Base-by-base conservation (phyloP, 2,797 vertebrate genomes). In the Neosilurus mollespiculum region DNA sequence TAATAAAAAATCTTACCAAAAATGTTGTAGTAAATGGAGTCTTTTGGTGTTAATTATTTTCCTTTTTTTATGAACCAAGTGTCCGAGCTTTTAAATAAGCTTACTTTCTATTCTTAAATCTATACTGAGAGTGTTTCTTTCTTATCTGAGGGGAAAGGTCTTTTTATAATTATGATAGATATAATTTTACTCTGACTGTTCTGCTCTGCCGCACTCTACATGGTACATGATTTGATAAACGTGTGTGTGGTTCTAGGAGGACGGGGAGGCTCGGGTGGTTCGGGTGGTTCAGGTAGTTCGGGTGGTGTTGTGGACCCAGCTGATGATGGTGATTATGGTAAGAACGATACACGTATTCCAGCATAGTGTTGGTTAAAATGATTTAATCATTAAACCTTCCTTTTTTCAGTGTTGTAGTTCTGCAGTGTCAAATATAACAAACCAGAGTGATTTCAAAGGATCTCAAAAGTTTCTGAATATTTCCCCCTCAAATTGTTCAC, bases 251-350 rank as follows among this genome's bases (percentile, higher is more conserved):
- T 62, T 26, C 16, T 83, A 94, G 88, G 92, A 58, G 86, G 84
- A 24, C 71, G 22, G 56, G 73, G 78, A 6, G 78, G 76, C 18
- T 85, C 84, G 93, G 87, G 91, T 59, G 86, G 83, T 22, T 70
- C n/a, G 43, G 73, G 78, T 7, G 77, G 78, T 22, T 72, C 24
- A 43, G 75, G 78, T 5, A 78, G 76, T 20, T 86, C 85, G 93
- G 88, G 22, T 0, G 87, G 85, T 24, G 82, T 76, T 11, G 81
- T 87, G 0, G 83, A 89, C 70, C 71, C 90, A 62, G 61, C 85
- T 7, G 92, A 92, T 5, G 88, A 93, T 49, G 90, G 67, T 59
- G 85, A 87, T 86, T 85, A 10, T 4, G 93, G 94, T 94, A 84
- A 53, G 91, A 83, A 69, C 10, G 24, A 20, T n/a, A 22, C 43